These are phyloP conservation scores for Oncorhynchus keta DNA, from an alignment of 2,113 vertebrate species.

Conservation along the genomic window DNA sequence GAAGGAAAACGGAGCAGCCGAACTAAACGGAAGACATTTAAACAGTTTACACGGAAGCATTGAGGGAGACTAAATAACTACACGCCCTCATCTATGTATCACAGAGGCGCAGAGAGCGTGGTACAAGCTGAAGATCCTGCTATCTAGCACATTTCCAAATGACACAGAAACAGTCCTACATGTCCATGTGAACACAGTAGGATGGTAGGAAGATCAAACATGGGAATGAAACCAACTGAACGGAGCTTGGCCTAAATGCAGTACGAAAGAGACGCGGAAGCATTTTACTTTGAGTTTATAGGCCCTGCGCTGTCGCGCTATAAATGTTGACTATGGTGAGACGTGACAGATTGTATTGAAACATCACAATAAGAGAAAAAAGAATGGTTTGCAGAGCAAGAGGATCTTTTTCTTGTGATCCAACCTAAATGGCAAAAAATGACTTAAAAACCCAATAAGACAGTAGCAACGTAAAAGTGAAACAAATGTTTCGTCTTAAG, in stretches of 20 bases:
- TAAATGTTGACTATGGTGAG: no score
- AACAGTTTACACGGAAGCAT: conserved; percentile 59
- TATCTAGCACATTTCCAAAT: conserved; percentile 91
- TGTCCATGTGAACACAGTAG: conserved; percentile 60
- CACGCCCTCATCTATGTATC: conserved; percentile 71
- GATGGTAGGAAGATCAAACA: conserved; percentile 51
- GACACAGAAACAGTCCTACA: conserved; percentile 77
- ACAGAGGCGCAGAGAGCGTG: conserved; percentile 63
- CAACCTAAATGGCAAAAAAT: no score
- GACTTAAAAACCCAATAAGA: no score
- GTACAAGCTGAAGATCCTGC: conserved; percentile 86
- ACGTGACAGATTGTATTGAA: no score
- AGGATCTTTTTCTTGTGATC: no score
- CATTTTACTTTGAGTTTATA: background rate
- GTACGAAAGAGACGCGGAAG: background rate
- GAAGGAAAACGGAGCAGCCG: conserved; percentile 52
- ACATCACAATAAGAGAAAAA: no score
- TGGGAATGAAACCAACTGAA: conserved; percentile 47
- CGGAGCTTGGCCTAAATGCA: conserved; percentile 61
- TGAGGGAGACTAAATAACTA: conserved; percentile 75
- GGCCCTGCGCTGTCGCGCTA: no score
- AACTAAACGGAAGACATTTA: conserved; percentile 54
- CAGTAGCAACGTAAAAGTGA: no score
- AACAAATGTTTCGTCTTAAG: no score
- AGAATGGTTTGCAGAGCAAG: no score